Evolutionary conservation across 2,888 invertebrate genomes (phyloP), one percentile per base, ranked within the genome.

Genomic region (Morpho achilles): DNA sequence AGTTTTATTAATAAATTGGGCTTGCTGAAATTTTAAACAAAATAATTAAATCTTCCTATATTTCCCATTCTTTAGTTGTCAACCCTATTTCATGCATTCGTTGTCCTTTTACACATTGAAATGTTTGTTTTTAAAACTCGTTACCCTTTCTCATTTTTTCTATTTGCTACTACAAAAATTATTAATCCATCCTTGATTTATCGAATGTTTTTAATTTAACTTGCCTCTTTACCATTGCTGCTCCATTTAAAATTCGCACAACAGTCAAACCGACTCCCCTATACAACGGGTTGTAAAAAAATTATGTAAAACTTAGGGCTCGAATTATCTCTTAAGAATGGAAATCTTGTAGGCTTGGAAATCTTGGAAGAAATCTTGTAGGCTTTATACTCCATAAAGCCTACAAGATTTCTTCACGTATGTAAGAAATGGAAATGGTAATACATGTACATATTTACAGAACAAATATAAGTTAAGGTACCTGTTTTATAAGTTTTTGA

Each of bases 231-330:
- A 32, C 32, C 32, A 32, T 32, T 75, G 67, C 72, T 72, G 69
- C 73, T 75, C 71, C 79, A 82, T 79, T 75, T 79, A 77, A 78
- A 78, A 73, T 73, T 70, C 67, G 55, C 66, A 72, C 72, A 72
- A 77, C 78, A 74, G 74, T 74, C 76, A 77, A 42, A 76, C 77
- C 68, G 67, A 69, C 69, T 72, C 70, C 71, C 74, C 70, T 75
- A 80, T 79, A 79, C 77, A 81, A 84, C 83, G 77, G 81, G 79
- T 82, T 79, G 79, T 76, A 76, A 79, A 73, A 76, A 87, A 84
- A 86, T 87, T 88, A 90, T 88, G 88, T 85, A 83, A 88, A 88
- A 85, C 85, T 87, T 82, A 84, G 82, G 82, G 83, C 79, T 78
- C 77, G 84, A 87, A 87, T 88, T 86, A 89, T 88, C 85, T 84